A percentile compares a stretch with the other conserved stretches of the same genome.
These are phyloP conservation scores for Chanos chanos DNA, from an alignment of 2,797 vertebrate species.

Conservation along the genomic window DNA sequence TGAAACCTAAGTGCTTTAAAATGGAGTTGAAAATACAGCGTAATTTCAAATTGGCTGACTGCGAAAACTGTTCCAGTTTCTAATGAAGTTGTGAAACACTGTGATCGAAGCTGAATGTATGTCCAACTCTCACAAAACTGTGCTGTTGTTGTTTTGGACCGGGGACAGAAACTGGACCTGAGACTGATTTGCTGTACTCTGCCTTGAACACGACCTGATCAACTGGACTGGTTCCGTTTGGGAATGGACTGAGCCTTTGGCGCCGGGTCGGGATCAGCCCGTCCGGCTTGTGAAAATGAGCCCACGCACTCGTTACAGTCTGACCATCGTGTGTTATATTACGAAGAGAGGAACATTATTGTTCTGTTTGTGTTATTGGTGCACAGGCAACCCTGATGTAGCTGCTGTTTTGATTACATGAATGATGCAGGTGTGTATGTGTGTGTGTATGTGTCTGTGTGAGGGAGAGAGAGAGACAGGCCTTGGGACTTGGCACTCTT, in stretches of 20 bases:
- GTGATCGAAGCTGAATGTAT: neutral
- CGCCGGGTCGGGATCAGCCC: constrained; percentile 7
- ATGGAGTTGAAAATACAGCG: no score
- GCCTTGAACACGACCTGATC: constrained; percentile 1
- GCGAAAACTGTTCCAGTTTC: neutral
- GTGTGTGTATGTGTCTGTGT: constrained; percentile 12
- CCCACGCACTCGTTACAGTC: no score
- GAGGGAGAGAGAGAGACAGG: constrained; percentile 6
- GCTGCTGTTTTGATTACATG: constrained; percentile 11
- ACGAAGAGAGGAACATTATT: neutral
- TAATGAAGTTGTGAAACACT: neutral
- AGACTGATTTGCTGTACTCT: no score
- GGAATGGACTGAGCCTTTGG: constrained; percentile 14
- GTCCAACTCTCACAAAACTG: neutral
- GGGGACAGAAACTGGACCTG: neutral
- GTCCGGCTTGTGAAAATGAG: neutral
- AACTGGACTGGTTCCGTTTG: constrained; percentile 1
- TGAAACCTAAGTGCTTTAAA: no score
- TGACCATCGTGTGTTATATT: neutral
- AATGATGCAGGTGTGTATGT: constrained; percentile 2
- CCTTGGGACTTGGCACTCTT: constrained; percentile 8
- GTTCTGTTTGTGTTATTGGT: constrained; percentile 9
- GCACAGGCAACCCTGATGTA: constrained; percentile 23
- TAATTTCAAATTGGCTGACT: no score
- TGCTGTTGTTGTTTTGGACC: neutral